Conservation (phyloP, 2,888 invertebrate species). For the Abrostola tripartita region DNA sequence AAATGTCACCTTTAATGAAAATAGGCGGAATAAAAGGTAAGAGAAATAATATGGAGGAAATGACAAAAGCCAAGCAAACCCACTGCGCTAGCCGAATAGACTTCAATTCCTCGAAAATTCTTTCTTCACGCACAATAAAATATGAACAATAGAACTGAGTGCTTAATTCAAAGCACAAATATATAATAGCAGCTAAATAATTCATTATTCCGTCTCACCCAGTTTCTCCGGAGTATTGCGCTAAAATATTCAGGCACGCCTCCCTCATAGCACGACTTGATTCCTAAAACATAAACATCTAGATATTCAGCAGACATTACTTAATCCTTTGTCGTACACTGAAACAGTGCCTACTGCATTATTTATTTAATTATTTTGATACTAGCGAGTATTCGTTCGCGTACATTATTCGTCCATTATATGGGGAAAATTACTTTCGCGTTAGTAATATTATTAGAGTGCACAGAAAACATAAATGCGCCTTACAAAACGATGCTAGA, state of each 20-base stretch:
- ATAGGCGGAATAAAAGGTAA: neutral
- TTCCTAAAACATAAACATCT: constrained; percentile 14
- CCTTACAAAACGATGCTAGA: no score
- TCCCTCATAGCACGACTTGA: constrained; percentile 7
- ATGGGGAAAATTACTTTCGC: no score
- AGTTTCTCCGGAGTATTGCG: constrained; percentile 12
- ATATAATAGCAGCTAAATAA: constrained; percentile 19
- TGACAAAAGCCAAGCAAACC: neutral
- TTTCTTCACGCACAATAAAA: neutral
- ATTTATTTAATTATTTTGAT: neutral
- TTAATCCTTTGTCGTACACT: constrained; percentile 1
- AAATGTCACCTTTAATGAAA: no score
- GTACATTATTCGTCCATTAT: no score
- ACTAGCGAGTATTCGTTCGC: no score
- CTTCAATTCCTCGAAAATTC: neutral
- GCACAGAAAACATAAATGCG: no score
- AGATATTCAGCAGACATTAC: constrained; percentile 8
- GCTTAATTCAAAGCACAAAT: constrained; percentile 9
- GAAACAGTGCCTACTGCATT: neutral
- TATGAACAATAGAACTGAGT: constrained; percentile 1
- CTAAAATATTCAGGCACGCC: constrained; percentile 40
- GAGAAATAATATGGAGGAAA: neutral
- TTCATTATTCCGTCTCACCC: constrained; percentile 9
- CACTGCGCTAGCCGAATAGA: neutral
- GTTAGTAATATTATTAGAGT: no score